A percentile compares a stretch with the other conserved stretches of the same genome.
phyloP scores from a whole-genome alignment of 2,113 vertebrate genomes.

The Sphyrna mokarran region DNA sequence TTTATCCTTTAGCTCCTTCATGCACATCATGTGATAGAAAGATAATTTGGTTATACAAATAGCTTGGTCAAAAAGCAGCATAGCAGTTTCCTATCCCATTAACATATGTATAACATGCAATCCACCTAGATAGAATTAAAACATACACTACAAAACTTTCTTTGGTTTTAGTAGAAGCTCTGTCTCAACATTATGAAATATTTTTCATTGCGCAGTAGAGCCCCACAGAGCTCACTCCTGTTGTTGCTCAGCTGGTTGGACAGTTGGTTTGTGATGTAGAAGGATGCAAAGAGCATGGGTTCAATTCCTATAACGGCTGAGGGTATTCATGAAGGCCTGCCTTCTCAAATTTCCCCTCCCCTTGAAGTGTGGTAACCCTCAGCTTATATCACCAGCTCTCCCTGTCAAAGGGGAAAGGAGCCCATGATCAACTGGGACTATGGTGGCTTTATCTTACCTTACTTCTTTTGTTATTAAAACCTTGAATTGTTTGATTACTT shows the following conservation, averaged over 20 bases:
- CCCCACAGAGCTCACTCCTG: neutral
- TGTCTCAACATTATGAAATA: constrained; percentile 39
- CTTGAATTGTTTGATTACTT: neutral
- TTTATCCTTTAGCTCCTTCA: constrained; percentile 42
- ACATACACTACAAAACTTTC: constrained; percentile 32
- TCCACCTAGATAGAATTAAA: neutral
- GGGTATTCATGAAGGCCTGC: no score
- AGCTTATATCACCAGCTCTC: no score
- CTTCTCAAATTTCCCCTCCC: no score
- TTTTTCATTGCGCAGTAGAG: neutral
- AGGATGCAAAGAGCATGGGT: no score
- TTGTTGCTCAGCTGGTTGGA: no score
- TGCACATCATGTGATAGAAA: constrained; percentile 40
- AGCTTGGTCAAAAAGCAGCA: neutral
- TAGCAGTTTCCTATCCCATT: neutral
- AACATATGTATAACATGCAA: constrained; percentile 43
- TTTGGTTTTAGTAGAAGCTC: constrained; percentile 45
- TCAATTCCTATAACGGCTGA: no score
- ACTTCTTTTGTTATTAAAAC: no score
- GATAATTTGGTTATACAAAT: neutral
- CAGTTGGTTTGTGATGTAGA: no score
- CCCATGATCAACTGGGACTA: no score
- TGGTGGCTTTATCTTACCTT: no score
- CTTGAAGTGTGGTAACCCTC: no score
- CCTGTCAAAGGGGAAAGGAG: no score